Conservation (phyloP, 2,113 vertebrate species). For the Chloebia gouldiae region DNA sequence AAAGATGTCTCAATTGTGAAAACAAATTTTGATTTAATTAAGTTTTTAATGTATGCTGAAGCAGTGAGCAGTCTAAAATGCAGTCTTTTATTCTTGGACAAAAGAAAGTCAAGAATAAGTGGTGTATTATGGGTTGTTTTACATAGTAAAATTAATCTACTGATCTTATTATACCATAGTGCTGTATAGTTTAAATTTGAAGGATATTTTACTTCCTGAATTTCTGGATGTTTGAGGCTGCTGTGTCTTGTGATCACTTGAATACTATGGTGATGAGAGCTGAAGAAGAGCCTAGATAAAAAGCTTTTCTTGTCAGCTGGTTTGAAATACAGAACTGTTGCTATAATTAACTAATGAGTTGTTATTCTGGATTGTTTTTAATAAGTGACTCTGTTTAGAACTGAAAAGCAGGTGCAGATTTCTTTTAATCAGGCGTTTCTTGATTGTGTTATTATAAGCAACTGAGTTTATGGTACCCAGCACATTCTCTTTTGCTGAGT, state of each 20-base stretch:
- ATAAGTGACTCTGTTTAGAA: constrained; percentile 24
- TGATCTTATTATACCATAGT: background rate
- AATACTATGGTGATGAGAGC: constrained; percentile 21
- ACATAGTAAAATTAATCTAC: background rate
- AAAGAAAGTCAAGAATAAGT: background rate
- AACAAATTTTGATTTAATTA: background rate
- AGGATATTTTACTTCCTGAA: constrained; percentile 36
- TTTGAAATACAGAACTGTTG: constrained; percentile 42
- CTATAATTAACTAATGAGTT: constrained; percentile 55
- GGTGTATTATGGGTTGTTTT: background rate
- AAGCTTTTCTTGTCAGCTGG: constrained; percentile 29
- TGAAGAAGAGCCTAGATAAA: constrained; percentile 8
- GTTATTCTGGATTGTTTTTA: constrained; percentile 50
- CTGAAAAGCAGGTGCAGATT: constrained; percentile 52
- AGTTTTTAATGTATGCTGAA: background rate
- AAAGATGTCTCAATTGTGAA: background rate
- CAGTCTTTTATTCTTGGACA: background rate
- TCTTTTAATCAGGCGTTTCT: constrained; percentile 32
- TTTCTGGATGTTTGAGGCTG: constrained; percentile 5
- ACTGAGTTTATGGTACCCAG: constrained; percentile 25
- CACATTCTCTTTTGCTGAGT: constrained; percentile 31
- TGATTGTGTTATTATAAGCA: constrained; percentile 58
- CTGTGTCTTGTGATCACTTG: background rate
- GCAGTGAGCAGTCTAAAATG: background rate
- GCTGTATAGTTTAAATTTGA: constrained; percentile 14